Base-by-base conservation (phyloP, 2,113 vertebrate species). In the Elephantulus edwardii region DNA sequence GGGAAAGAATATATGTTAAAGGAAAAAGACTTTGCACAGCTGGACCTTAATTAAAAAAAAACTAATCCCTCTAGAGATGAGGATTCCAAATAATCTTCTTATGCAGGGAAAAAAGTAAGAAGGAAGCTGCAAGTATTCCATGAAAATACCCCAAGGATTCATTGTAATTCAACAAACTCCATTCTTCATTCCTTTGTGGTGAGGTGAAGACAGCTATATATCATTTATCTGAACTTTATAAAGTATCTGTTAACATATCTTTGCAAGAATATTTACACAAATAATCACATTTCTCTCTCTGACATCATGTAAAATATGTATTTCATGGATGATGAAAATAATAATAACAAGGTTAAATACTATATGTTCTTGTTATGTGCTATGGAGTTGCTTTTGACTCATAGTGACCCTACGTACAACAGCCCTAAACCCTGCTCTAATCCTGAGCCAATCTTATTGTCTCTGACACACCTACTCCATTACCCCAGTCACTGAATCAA, bases 221-320 rank as follows among this genome's bases (percentile, higher is more conserved):
- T n/a, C n/a, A n/a, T 52, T 78, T 85, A 82, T 68, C 72, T 52
- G 10, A 50, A 46, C 6, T 60, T 68, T 90, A 88, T 91, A 87
- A 82, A 92, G 89, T 28, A 89, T 12, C 30, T 66, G 16, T 8
- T 42, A 30, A n/a, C 56, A n/a, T 75, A 33, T 48, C 4, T 17
- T 38, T 16, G 33, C 38, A 84, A 91, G 2, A 11, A 81, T 56
- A 46, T 92, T 44, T 82, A 24, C 38, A 56, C 54, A 33, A 7
- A 3, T 17, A 83, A 60, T 77, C 35, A 28, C 12, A 84, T 68
- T 62, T 75, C 46, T 1, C 24, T 8, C 16, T 74, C 20, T 86
- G 68, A 68, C 28, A 64, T 26, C 42, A 19, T 68, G 2, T 62
- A 58, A 79, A 75, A 4, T 58, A 20, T 74, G 8, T 30, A 30